Evolutionary conservation across 2,797 vertebrate species (phyloP).

Genomic region (Rhynchonycteris naso): DNA sequence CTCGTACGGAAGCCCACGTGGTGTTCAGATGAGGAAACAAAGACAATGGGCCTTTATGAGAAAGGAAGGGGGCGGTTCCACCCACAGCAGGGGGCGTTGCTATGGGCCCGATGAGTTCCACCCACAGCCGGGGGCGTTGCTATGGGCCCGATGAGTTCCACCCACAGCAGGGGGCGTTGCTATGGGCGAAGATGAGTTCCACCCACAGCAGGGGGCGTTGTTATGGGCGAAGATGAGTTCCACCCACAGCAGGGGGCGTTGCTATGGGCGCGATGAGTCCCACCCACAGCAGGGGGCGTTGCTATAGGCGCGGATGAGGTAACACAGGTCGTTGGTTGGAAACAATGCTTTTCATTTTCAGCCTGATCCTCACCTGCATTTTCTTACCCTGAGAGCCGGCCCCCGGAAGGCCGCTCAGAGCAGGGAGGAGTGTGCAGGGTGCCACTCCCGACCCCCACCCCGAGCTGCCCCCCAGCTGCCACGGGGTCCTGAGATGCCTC

Average conservation of each 20-base stretch:
- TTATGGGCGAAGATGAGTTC: too few relatives aligned
- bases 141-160: too few relatives aligned
- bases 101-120: too few relatives aligned
- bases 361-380: background rate
- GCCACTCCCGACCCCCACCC: rapidly evolving
- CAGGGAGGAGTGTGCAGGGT: rapidly evolving
- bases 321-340: background rate
- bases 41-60: rapidly evolving
- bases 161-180: background rate
- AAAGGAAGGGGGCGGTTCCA: background rate
- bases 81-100: background rate
- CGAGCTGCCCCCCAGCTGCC: rapidly evolving
- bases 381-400: background rate
- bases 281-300: background rate
- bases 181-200: too few relatives aligned
- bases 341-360: background rate
- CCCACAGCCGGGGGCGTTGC: background rate
- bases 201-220: background rate
- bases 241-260: too few relatives aligned
- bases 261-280: too few relatives aligned
- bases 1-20: background rate
- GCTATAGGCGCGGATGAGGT: background rate
- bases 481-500: rapidly evolving
- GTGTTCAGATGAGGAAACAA: background rate
- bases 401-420: rapidly evolving